phyloP scores from a whole-genome alignment of 2,888 invertebrate species.

The Drosophila paranaensis region DNA sequence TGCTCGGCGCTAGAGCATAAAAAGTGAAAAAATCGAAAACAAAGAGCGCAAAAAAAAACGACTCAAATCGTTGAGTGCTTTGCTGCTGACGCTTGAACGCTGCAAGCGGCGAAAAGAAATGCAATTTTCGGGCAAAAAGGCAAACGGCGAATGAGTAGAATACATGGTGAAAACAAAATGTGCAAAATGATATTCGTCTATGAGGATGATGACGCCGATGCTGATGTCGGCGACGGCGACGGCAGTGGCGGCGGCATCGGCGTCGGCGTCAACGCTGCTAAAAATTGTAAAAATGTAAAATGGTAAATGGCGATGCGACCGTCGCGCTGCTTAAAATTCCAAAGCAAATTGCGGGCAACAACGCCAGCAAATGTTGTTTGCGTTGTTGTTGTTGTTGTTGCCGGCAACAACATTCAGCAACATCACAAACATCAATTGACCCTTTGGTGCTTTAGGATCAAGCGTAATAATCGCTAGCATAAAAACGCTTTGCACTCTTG shows the following conservation, averaged over 20 bases:
- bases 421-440: constrained; percentile 83
- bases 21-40: constrained; percentile 12
- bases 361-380: constrained; percentile 47
- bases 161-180: constrained; percentile 46
- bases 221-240: constrained; percentile 9
- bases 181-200: constrained; percentile 65
- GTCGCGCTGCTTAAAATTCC: constrained; percentile 81
- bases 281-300: constrained; percentile 51
- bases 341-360: constrained; percentile 77
- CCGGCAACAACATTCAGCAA: constrained; percentile 70
- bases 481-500: constrained; percentile 81
- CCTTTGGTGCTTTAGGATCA: constrained; percentile 81
- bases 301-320: constrained; percentile 63
- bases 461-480: constrained; percentile 83
- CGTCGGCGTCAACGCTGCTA: constrained; percentile 24
- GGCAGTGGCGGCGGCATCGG: constrained; percentile 2
- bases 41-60: constrained; percentile 11
- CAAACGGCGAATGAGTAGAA: constrained; percentile 29
- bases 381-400: constrained; percentile 47
- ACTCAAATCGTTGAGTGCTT: constrained; percentile 42
- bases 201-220: constrained; percentile 32
- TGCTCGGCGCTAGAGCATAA: not conserved
- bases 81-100: constrained; percentile 66
- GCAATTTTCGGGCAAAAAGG: constrained; percentile 63
- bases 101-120: constrained; percentile 63